A percentile compares a stretch with the other conserved stretches of the same genome.
These are phyloP conservation scores for Rotaria socialis DNA, from an alignment of 2,888 invertebrate species.

Conservation along the genomic window DNA sequence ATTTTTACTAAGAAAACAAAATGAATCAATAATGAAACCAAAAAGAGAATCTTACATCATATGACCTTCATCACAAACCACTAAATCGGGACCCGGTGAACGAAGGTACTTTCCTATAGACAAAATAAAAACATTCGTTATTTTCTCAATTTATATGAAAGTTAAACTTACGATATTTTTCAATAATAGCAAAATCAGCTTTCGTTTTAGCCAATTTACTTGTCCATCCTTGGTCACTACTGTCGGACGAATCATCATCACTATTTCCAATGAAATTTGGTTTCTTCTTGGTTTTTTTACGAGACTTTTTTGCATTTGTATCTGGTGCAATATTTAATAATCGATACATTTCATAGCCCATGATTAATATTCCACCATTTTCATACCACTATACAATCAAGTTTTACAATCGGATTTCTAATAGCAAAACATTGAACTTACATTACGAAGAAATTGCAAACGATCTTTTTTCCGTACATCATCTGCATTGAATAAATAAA, in stretches of 20 bases:
- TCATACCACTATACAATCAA: background rate
- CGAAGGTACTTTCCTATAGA: background rate
- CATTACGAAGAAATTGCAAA: background rate
- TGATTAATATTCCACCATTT: background rate
- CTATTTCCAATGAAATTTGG: background rate
- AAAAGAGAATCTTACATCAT: slow-evolving; percentile 63
- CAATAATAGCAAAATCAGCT: background rate
- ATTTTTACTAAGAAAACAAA: background rate
- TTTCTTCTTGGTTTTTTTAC: background rate
- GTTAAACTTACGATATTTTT: background rate
- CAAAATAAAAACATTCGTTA: background rate
- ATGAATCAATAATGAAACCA: background rate
- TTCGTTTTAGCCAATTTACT: background rate
- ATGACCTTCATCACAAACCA: slow-evolving; percentile 83
- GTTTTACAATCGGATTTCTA: too few species aligned
- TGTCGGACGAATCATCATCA: background rate
- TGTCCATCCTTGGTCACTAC: background rate
- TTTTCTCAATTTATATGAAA: background rate
- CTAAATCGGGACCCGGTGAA: slow-evolving; percentile 31
- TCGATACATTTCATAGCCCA: slow-evolving; percentile 21
- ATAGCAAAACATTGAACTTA: background rate
- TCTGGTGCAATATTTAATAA: background rate
- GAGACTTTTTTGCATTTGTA: background rate
- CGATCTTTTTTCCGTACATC: background rate
- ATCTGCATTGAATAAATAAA: slow-evolving; percentile 17